phyloP scores from a whole-genome alignment of 2,797 vertebrate species.

The Bucorvus abyssinicus region DNA sequence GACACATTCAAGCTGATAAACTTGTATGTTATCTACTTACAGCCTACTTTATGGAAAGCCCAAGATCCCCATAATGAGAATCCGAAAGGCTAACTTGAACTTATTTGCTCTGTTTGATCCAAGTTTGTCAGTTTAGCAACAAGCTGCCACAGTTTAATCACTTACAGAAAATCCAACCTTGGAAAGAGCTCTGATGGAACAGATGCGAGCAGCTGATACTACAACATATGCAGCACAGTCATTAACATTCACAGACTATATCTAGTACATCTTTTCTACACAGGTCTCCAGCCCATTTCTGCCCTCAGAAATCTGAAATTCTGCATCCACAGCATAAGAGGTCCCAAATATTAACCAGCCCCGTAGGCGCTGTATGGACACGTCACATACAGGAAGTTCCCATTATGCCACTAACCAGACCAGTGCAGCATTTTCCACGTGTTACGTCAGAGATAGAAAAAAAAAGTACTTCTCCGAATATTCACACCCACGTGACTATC shows the following conservation, averaged over 20 bases:
- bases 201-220: neutral
- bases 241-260: neutral
- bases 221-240: neutral
- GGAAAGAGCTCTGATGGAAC: neutral
- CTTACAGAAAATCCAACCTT: neutral
- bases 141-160: neutral
- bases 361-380: neutral
- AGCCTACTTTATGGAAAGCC: neutral
- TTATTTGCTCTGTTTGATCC: neutral
- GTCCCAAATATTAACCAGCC: neutral
- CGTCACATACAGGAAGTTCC: slow-evolving; percentile 21
- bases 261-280: neutral
- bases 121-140: neutral
- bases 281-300: neutral
- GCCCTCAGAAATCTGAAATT: neutral
- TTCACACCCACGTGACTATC: neutral
- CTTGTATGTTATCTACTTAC: neutral
- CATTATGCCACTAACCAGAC: slow-evolving; percentile 37
- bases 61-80: neutral
- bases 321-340: neutral
- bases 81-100: neutral
- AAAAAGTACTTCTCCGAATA: slow-evolving; percentile 27
- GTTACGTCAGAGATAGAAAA: neutral
- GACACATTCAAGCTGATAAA: neutral
- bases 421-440: neutral